phyloP scores from a whole-genome alignment of 2,797 vertebrate genomes.

The Cyclura pinguis region DNA sequence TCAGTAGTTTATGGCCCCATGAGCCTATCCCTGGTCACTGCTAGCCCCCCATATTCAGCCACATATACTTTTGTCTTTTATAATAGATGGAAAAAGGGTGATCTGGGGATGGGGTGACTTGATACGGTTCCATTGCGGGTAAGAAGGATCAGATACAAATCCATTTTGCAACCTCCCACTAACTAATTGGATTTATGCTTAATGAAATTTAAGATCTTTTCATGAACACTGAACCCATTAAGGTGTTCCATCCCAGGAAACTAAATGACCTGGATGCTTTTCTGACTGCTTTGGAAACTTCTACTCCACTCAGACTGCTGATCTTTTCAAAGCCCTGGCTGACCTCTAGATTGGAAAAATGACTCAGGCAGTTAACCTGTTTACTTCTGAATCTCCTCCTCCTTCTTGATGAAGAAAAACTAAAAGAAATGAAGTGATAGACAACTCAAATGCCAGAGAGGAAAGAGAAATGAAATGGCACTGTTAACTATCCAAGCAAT shows the following conservation, averaged over 20 bases:
- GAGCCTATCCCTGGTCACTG: background rate
- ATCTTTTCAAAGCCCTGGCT: background rate
- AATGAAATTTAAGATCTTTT: background rate
- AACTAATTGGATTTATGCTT: background rate
- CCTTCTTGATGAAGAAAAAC: background rate
- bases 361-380: too few species aligned
- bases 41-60: background rate
- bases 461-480: background rate
- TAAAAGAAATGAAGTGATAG: too few species aligned
- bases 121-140: background rate
- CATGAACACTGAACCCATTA: background rate
- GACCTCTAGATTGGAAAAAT: background rate
- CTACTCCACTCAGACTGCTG: background rate
- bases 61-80: background rate
- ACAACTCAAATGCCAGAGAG: background rate
- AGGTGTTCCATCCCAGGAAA: background rate
- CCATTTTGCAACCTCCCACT: too few species aligned
- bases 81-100: background rate
- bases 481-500: background rate
- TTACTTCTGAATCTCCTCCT: too few species aligned
- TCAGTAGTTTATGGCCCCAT: background rate
- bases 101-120: background rate
- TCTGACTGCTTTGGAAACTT: background rate
- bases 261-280: background rate
- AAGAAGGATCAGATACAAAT: too few species aligned